Base-by-base conservation (phyloP, 2,797 vertebrate species). In the Muscicapa striata region DNA sequence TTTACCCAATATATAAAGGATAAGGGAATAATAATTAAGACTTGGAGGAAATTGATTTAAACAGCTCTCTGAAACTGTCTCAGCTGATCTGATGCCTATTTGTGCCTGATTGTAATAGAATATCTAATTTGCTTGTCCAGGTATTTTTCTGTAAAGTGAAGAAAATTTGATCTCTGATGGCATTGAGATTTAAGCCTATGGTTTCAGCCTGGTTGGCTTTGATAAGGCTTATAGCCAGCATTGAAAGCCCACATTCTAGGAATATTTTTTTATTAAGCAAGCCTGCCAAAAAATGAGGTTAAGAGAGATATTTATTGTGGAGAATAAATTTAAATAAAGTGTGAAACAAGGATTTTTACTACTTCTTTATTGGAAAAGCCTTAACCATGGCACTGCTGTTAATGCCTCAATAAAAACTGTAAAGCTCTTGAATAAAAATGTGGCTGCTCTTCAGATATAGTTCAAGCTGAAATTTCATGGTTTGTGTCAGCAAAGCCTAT, bases 371-470 rank as follows among this genome's bases (percentile, higher is more conserved):
- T 84, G 54, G 43, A 84, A 19, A 76, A 89, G n/a, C 19, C 82
- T 80, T 96, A 89, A 57, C 80, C 80, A 48, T 80, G 77, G 62
- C 61, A 59, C 54, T 94, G 58, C 82, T 92, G 19, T 96, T 96
- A 96, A 93, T 80, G 66, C 77, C 48, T 93, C 52, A 82, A 23
- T 95, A 93, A 93, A 95, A 96, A 34, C 79, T 61, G 40, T 73
- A 94, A 84, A 90, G 19, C 14, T 68, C 59, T 87, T 90, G 59
- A 94, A 73, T 79, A 55, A 93, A 58, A 93, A 90, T 58, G 75
- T 94, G 75, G 61, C 72, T 81, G 78, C 75, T 91, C 8, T 91
- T 96, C 85, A 94, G 75, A 96, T 96, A 29, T 34, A 40, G 38
- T 92, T 91, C 52, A 64, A 94, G 54, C 48, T 94, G 34, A 92